Evolutionary conservation across 2,888 invertebrate species (phyloP).

Genomic region (Xanthorhoe spadicearia): DNA sequence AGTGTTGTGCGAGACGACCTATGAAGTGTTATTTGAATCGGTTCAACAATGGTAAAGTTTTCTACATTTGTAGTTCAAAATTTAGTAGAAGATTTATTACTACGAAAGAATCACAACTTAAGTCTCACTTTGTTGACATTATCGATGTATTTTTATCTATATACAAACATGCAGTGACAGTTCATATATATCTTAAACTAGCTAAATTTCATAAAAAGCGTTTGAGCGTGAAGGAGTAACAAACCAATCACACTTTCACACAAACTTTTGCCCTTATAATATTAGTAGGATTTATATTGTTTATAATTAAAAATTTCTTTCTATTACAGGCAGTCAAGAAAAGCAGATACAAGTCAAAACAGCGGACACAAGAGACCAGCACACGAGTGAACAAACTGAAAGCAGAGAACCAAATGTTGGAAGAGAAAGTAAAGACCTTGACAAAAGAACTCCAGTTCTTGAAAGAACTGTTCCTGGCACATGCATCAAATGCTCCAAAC

Average conservation of each 20-base stretch:
- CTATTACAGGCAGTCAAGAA: constrained; percentile 90
- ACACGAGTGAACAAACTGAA: constrained; percentile 90
- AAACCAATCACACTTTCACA: too few relatives aligned
- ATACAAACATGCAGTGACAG: too few relatives aligned
- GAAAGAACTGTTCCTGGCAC: constrained; percentile 92
- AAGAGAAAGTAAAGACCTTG: constrained; percentile 92
- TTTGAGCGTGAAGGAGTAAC: too few relatives aligned
- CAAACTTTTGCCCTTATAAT: too few relatives aligned
- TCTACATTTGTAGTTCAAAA: background rate
- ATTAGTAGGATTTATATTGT: too few relatives aligned
- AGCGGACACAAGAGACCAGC: constrained; percentile 91
- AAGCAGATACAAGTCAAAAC: constrained; percentile 91
- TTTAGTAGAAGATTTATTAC: too few relatives aligned
- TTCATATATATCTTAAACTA: too few relatives aligned
- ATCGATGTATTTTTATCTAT: too few relatives aligned
- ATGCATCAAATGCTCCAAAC: constrained; percentile 87
- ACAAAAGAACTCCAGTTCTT: constrained; percentile 92
- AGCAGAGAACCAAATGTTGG: constrained; percentile 91
- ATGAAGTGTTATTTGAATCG: background rate
- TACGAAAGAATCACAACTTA: too few relatives aligned
- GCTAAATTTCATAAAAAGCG: too few relatives aligned
- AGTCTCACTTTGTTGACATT: too few relatives aligned
- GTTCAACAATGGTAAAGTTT: background rate
- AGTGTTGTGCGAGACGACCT: background rate
- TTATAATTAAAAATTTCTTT: too few relatives aligned